These are phyloP conservation scores for Carlito syrichta DNA, from an alignment of 2,113 vertebrate species.

Conservation along the genomic window DNA sequence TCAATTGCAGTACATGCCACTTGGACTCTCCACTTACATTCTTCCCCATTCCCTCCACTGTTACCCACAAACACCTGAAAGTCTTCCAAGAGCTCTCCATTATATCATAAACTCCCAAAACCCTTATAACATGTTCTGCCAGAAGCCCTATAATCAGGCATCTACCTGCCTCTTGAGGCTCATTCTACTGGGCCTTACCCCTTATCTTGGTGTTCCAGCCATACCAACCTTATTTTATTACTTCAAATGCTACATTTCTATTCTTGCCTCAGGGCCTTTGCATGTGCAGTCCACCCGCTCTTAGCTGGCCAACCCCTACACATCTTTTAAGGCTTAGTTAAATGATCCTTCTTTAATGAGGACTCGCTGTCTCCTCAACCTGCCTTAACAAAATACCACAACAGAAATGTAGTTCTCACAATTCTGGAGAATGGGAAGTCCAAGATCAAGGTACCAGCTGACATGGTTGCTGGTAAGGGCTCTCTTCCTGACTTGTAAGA, in stretches of 20 bases:
- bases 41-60: background rate
- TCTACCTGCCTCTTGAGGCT: background rate
- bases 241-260: background rate
- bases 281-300: background rate
- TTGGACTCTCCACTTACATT: background rate
- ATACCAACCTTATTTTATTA: background rate
- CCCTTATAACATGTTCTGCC: background rate
- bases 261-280: background rate
- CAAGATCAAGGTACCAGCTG: too few species aligned
- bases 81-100: background rate
- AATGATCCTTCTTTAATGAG: background rate
- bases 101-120: background rate
- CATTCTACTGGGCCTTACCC: background rate
- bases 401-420: too few species aligned
- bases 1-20: background rate
- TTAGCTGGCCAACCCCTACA: background rate
- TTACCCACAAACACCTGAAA: background rate
- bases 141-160: background rate
- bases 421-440: too few species aligned
- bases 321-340: background rate
- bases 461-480: too few species aligned
- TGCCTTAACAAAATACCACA: too few species aligned
- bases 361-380: too few species aligned
- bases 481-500: too few species aligned
- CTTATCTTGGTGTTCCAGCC: background rate